Evolutionary conservation across 1,140 invertebrate species (phyloP).

Genomic region (Amyelois transitella): DNA sequence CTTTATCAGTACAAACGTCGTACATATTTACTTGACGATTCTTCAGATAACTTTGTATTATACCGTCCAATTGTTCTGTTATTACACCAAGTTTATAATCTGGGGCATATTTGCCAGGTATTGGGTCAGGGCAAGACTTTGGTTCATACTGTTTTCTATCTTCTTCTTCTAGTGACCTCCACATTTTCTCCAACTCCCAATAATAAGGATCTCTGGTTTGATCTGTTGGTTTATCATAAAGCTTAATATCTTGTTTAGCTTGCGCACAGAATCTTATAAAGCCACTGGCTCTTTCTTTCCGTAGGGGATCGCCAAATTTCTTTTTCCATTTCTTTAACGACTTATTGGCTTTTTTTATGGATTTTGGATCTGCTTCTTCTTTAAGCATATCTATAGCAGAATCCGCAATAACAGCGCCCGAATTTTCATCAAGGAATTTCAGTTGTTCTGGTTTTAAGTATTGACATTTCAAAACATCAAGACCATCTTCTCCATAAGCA

Average conservation of each 20-base stretch:
- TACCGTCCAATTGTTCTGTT: constrained; percentile 83
- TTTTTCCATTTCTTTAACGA: constrained; percentile 79
- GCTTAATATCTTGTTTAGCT: constrained; percentile 39
- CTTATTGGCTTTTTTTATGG: constrained; percentile 70
- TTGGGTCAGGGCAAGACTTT: constrained; percentile 82
- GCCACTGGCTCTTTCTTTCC: constrained; percentile 54
- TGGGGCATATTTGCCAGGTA: constrained; percentile 80
- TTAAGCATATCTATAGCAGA: constrained; percentile 76
- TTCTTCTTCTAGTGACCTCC: constrained; percentile 76
- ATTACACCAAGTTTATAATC: constrained; percentile 87
- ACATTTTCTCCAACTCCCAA: constrained; percentile 77
- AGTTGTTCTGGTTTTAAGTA: constrained; percentile 89
- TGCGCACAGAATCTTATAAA: constrained; percentile 42
- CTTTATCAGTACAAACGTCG: constrained; percentile 58
- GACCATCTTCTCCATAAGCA: constrained; percentile 98
- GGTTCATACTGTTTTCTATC: constrained; percentile 72
- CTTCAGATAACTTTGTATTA: constrained; percentile 81
- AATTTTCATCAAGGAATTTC: constrained; percentile 88
- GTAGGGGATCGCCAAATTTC: constrained; percentile 68
- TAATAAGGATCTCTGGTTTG: constrained; percentile 61
- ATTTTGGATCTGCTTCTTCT: constrained; percentile 57
- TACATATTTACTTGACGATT: constrained; percentile 38
- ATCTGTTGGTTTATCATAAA: constrained; percentile 43
- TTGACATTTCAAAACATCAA: constrained; percentile 92
- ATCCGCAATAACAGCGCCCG: constrained; percentile 77